phyloP scores from a whole-genome alignment of 2,888 invertebrate species.

The Punctoribates punctum region DNA sequence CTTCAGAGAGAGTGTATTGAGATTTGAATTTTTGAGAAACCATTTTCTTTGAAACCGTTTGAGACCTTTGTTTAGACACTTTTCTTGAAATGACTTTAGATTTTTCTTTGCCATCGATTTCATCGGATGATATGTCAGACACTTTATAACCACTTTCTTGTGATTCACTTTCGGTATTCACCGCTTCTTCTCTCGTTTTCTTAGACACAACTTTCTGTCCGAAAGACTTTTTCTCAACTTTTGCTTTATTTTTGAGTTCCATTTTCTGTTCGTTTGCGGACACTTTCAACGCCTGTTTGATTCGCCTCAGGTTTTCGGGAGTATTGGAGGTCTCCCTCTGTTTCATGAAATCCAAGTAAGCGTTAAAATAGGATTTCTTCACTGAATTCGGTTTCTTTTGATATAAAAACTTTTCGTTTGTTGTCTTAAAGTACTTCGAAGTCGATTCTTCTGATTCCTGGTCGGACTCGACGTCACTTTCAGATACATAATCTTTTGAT shows the following conservation, averaged over 20 bases:
- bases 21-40: background rate
- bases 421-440: background rate
- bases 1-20: slow-evolving; percentile 20
- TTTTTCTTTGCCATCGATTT: background rate
- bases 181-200: background rate
- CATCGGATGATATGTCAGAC: slow-evolving; percentile 8
- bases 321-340: background rate
- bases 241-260: background rate
- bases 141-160: background rate
- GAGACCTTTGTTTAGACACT: too few species aligned
- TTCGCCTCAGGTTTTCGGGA: background rate
- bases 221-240: background rate
- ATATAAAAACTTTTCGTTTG: background rate
- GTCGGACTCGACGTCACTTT: background rate
- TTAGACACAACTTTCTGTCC: background rate
- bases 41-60: background rate
- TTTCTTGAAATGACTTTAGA: background rate
- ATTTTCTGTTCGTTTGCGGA: background rate
- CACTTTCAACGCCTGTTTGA: background rate
- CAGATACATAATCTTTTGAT: too few species aligned
- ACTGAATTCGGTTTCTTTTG: background rate
- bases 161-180: too few species aligned
- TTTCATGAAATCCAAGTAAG: background rate
- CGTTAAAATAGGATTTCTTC: background rate
- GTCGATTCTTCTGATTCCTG: background rate